Evolutionary conservation across 2,113 vertebrate species (phyloP), one percentile per base, ranked within the genome.

Genomic region (Tragulus kanchil): DNA sequence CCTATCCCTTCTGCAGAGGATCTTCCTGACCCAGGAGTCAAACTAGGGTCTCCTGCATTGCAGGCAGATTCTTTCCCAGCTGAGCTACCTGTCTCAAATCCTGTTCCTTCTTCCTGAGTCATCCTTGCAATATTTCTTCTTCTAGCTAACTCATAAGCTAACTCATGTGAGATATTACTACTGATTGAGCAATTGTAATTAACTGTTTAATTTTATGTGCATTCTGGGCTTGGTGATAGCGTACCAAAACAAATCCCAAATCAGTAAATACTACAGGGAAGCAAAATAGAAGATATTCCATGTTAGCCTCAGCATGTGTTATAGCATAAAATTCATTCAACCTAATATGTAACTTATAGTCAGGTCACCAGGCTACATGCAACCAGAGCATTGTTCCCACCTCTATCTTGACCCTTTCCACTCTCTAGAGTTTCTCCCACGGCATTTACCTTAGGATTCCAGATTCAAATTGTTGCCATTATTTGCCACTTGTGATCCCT

Each of bases 121-220:
- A 78, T 78, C 14, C 36, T 52, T 73, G 12, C 36, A 78, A 61
- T 7, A 52, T 48, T 81, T 94, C 19, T 36, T 56, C n/a, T 52
- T 85, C 19, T 56, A 77, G 52, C 28, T 86, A 83, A 87, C 45
- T 28, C 54, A 64, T 9, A 36, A 77, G 52, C 28, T 86, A 83
- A 87, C 45, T 28, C 54, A 64, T 9, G 48, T 54, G 28, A 54
- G 3, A 62, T 92, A 92, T 94, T 48, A 90, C 26, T 62, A 64
- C 2, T 96, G 31, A 94, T 48, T 69, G 67, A 83, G 5, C 56
- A 97, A 78, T 87, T 52, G 12, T 77, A 17, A 83, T 69, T 69
- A 17, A 87, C 54, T 25, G 17, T 26, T 65, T 3, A 54, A n/a
- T 86, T 65, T 92, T 90, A 97, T 84, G 90, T 94, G 79, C 83